phyloP scores from a whole-genome alignment of 2,113 vertebrate genomes.

The Willisornis vidua region DNA sequence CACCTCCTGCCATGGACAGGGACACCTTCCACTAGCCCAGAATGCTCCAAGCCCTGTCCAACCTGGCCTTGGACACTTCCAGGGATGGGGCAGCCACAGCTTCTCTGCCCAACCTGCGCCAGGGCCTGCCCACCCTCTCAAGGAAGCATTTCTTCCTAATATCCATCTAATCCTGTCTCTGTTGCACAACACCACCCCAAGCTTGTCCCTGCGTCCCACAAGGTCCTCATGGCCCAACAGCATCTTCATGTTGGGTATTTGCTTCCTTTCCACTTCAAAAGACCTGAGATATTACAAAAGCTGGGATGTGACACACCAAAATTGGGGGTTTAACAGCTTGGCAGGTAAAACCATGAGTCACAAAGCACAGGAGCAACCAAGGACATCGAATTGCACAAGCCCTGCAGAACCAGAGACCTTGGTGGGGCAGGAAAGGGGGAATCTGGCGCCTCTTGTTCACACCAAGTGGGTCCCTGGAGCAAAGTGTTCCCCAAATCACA shows the following conservation, averaged over 20 bases:
- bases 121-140: neutral
- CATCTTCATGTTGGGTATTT: neutral
- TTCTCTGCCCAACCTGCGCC: neutral
- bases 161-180: neutral
- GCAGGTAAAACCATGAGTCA: neutral
- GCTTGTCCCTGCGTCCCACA: neutral
- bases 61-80: neutral
- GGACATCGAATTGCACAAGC: neutral
- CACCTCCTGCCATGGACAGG: neutral
- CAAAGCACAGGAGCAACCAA: neutral
- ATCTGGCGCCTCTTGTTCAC: neutral
- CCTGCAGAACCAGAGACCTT: neutral
- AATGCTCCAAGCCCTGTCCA: neutral
- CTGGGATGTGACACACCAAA: neutral
- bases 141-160: neutral
- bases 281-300: neutral
- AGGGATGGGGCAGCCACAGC: neutral
- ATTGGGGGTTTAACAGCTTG: neutral
- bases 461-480: neutral
- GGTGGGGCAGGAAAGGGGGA: neutral
- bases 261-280: neutral
- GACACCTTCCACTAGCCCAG: neutral
- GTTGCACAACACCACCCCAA: neutral
- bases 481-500: neutral
- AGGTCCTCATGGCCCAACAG: neutral